Evolutionary conservation across 1,140 invertebrate genomes (phyloP).

Genomic region (Lepidotrigona ventralis): DNA sequence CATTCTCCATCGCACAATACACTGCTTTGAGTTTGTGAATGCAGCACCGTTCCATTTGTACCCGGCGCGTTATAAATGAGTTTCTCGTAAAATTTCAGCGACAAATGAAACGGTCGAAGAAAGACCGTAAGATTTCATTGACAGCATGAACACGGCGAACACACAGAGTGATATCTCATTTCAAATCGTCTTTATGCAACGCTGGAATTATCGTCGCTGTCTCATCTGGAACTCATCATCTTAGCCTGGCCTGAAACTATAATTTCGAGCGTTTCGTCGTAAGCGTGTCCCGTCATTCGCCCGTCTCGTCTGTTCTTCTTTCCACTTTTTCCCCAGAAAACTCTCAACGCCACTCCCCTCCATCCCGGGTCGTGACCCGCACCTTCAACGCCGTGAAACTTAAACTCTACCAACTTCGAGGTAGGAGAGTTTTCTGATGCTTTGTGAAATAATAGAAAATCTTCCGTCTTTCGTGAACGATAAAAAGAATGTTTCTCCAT

Average conservation of each 20-base stretch:
- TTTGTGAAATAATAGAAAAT: not conserved
- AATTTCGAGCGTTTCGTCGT: conserved; percentile 12
- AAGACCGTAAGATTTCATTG: not conserved
- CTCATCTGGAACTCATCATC: conserved; percentile 23
- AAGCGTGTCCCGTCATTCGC: conserved; percentile 18
- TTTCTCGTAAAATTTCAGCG: not conserved
- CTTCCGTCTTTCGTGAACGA: not conserved
- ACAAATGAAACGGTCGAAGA: too few species aligned
- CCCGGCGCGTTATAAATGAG: too few species aligned
- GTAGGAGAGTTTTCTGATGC: not conserved
- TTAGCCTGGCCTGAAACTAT: conserved; percentile 24
- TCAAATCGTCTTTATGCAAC: conserved; percentile 12
- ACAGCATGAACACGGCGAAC: not conserved
- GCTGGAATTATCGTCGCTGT: conserved; percentile 8
- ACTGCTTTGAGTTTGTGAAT: not conserved
- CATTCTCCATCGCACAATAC: not conserved
- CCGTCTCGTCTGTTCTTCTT: conserved; percentile 23
- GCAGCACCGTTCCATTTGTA: not conserved
- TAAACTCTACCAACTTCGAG: not conserved
- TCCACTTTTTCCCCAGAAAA: not conserved
- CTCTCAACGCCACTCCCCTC: not conserved
- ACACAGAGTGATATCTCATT: not conserved
- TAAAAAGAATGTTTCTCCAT: not conserved
- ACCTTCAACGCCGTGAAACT: not conserved
- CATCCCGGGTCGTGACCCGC: not conserved